Evolutionary conservation across 2,888 invertebrate species (phyloP), one percentile per base, ranked within the genome.

Genomic region (Chrysotoxum bicinctum): DNA sequence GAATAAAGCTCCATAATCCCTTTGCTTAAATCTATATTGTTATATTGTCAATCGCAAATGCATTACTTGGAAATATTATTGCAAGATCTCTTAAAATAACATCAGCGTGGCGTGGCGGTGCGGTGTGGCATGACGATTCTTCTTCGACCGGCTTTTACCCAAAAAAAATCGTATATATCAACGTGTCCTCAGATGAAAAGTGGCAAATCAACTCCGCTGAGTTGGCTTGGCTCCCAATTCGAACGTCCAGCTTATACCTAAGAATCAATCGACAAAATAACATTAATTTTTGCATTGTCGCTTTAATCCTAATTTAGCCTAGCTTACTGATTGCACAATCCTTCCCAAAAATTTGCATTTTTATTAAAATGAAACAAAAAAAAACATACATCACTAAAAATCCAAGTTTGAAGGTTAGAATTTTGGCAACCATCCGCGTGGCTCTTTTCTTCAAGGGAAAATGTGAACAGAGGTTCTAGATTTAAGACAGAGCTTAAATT

Each of bases 341-440:
- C 14, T 21, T 48, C 6, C 23, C 14, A n/a, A 26, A 6, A 26
- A 3, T 14, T 50, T 21, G n/a, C 1, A 26, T 4, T 16, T 23
- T 21, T 56, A 64, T 54, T 16, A 12, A 37, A 5, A 77, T 30
- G 10, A 10, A 68, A 43, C 30, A 10, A 1, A 43, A 40, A 43
- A n/a, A 26, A 26, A 35, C 45, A 52, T 66, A 19, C 58, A 58
- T 40, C 3, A 19, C 26, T 14, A 4, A 14, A 50, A 30, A 32
- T 60, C 8, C 10, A 50, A 79, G 10, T 81, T 85, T 85, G 77
- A 85, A 85, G 85, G 85, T 85, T 85, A 85, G 85, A 85, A 81
- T 85, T 81, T 50, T 48, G 68, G 48, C 73, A 69, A 73, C 19
- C 77, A 87, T 79, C 86, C 87, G 84, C 89, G 87, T 88, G 87